phyloP scores from a whole-genome alignment of 2,797 vertebrate species.

The Antennarius maculatus region DNA sequence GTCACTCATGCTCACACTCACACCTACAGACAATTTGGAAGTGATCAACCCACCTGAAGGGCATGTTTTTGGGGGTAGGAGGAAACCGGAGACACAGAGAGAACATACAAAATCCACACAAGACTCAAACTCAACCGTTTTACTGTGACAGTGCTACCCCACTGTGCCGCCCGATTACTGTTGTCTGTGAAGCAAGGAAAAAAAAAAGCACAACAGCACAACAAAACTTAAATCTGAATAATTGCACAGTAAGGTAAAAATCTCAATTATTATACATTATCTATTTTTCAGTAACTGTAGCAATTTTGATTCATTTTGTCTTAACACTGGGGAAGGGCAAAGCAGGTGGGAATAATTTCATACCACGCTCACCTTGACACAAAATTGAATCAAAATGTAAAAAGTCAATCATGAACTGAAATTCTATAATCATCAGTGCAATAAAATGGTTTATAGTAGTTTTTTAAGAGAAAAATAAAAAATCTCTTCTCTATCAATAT shows the following conservation, averaged over 20 bases:
- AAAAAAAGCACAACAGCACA: neutral
- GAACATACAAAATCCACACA: no score
- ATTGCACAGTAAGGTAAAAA: neutral
- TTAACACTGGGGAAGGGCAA: neutral
- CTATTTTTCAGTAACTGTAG: neutral
- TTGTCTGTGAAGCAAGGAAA: neutral
- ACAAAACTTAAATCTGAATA: neutral
- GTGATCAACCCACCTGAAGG: no score
- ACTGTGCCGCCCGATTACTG: neutral
- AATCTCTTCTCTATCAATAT: neutral
- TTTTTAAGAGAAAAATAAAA: neutral
- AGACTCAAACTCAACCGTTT: no score
- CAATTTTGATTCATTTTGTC: neutral
- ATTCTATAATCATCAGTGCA: neutral
- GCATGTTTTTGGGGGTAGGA: no score
- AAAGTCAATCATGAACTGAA: constrained; percentile 6
- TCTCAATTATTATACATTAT: neutral
- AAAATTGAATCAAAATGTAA: neutral
- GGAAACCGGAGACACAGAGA: no score
- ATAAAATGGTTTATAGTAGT: neutral
- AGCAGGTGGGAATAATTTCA: neutral
- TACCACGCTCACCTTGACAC: neutral
- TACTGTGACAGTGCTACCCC: no score
- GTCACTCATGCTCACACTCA: no score
- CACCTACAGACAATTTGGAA: no score